Base-by-base conservation (phyloP, 2,797 vertebrate genomes). In the Pangasius djambal region DNA sequence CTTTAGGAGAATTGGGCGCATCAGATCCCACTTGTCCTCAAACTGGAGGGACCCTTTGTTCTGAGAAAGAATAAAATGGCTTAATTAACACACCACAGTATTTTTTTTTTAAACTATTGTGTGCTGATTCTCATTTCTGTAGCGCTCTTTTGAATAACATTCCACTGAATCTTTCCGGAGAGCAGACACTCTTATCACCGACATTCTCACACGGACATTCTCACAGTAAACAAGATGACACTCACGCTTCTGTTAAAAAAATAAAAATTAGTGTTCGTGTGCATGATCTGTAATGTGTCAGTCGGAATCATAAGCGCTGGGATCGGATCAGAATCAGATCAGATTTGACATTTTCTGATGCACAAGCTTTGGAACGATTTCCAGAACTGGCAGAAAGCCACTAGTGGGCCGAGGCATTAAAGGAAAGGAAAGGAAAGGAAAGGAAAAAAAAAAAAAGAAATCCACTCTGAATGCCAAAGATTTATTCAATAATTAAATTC, bases 1-100 rank as follows among this genome's bases (percentile, higher is more conserved):
- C 95, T 99, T 99, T 94, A 99, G 94, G 88, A 99, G 98, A 0
- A 99, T 99, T 40, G 98, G 98, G 78, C 98, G 97, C 98, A 99
- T 99, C 93, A 97, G 97, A 94, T 99, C 98, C 98, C 98, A 99
- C 96, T 99, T 99, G 94, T 99, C 98, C 96, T 99, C 98, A 96
- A 99, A 99, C 88, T 99, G 98, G 95, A 99, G 98, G 83, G 98
- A 98, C 94, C 98, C 98, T 97, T 99, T 99, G 97, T 99, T 99
- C 98, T 50, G 86, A 37, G 40, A 50, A 82, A 85, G 34, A 86
- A 31, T 28, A 90, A 31, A 91, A 52, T 91, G 2, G 74, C 0
- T 37, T 83, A 52, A 55, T 83, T 81, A 77, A 72, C 9, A 85
- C 18, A 85, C 9, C 18, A 34, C 4, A 70, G 48, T 22, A 69